Evolutionary conservation across 2,797 vertebrate species (phyloP), one percentile per base, ranked within the genome.

Genomic region (Propithecus deckenii): DNA sequence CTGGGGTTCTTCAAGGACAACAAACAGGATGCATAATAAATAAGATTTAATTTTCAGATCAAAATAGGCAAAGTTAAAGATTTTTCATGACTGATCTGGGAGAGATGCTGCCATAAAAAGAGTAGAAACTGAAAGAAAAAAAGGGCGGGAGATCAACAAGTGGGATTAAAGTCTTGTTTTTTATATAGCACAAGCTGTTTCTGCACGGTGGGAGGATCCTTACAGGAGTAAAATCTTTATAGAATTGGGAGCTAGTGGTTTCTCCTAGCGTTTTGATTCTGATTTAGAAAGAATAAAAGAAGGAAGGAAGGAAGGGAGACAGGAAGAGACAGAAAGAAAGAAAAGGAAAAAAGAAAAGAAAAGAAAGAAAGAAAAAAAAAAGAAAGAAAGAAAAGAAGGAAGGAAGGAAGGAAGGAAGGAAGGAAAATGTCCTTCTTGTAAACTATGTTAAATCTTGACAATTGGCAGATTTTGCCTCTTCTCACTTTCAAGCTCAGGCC

Each of bases 1-100:
- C 99, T 99, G 99, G 99, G 99, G 98, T 99, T 99, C 99, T 99
- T 98, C 98, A 99, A 98, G 99, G 99, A 99, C 99, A 99, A 99
- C 99, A 99, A 99, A 99, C 99, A 99, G 98, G 98, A 98, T 99
- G 98, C 98, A 98, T 99, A 99, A 99, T 99, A 99, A 99, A 99
- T 99, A 99, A 99, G 99, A 99, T 99, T 99, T 98, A 98, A 98
- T 99, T 99, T 99, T 99, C 98, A 98, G 97, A 98, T 99, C 99
- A 99, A 99, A 99, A 99, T 99, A 98, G 98, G 99, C 98, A 96
- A 98, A 99, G 99, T 99, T 98, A 99, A 99, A 99, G 99, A 98
- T 98, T 99, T 98, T 98, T 97, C 96, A 98, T 98, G 98, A 98
- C 97, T 98, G 98, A 99, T 99, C 97, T 98, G 97, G 96, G 98